Base-by-base conservation (phyloP, 2,113 vertebrate species). In the Corythaixoides concolor region DNA sequence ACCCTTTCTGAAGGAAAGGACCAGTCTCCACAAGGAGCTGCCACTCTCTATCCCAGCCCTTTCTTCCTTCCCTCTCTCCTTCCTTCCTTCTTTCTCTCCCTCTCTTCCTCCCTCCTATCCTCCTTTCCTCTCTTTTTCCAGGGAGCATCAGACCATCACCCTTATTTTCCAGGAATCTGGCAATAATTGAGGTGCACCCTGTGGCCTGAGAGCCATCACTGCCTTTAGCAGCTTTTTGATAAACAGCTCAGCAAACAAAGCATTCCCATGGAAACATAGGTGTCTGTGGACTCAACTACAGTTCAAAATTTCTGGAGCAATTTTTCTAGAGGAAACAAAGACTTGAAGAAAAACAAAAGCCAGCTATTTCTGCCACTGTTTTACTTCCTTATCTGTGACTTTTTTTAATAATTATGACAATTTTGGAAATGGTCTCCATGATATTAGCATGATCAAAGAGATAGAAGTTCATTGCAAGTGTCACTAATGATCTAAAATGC, bases 261-360 rank as follows among this genome's bases (percentile, higher is more conserved):
- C 41, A 27, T 84, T 74, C 68, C 58, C 69, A 72, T 82, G 75
- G 77, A 90, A 95, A 78, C 39, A 77, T 28, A 69, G 68, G 74
- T 56, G 50, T n/a, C 41, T 75, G 70, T 90, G 35, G 69, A 82
- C 60, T 77, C 78, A 83, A 62, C 66, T 90, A 86, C 77, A 88
- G 7, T 13, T 83, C 85, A 94, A 91, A 89, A 90, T 72, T 94
- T 96, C 85, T 82, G 87, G 87, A 85, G 81, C 80, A 82, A 55
- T 60, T 45, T 74, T 69, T 77, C 30, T 13, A 43, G 56, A 52
- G 43, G 70, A 85, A 93, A 62, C 22, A 59, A 85, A 93, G 37
- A 39, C 21, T n/a, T 66, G 43, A 68, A 37, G 55, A 64, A 35
- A 77, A 76, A 10, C 6, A 69, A 52, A 75, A 32, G 2, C 12